Base-by-base conservation (phyloP, 53 echinoderm and acorn worm genomes). In the Patiria pectinifera region DNA sequence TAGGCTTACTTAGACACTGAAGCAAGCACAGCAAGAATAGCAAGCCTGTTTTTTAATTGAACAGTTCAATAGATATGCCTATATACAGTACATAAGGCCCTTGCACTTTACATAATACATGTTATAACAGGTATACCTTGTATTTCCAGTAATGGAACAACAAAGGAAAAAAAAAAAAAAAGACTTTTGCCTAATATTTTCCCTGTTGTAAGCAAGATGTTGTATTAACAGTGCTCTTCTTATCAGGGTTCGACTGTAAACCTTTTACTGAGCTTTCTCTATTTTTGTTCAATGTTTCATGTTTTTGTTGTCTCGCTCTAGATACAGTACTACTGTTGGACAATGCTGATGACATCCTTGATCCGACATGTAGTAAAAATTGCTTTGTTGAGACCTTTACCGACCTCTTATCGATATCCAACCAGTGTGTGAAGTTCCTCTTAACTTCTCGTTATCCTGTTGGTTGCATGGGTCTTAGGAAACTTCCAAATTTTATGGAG, bases 271-370 rank as follows among this genome's bases (percentile, higher is more conserved):
- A 0, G 66, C 15, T 3, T 18, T 66, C 60, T 12, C 60, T 60
- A 1, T 25, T 77, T 35, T 77, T 69, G 2, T 26, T 43, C 4
- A 35, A 44, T 70, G 19, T 60, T 19, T 18, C 15, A 61, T 25
- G 19, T 75, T 87, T 22, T 79, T 79, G 78, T 15, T 85, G 53
- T 89, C 69, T 70, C 26, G 61, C 66, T 91, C 58, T 83, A 97
- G 97, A 93, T 70, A 94, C 95, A 3, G 74, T 96, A 7, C 71
- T 97, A 12, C 75, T 96, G 59, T 77, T 98, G 87, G 98, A 98
- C 87, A 98, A 98, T 83, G 98, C 98, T 43, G 96, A 97, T 90
- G 94, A 98, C 24, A 80, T 98, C 13, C 76, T 98, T 11, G 93
- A 91, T 35, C 98, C 98, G 4, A 78, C 83, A 18, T 94, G 63